Conservation (phyloP, 2,113 vertebrate genomes). For the Dolichallabes microphthalmus region DNA sequence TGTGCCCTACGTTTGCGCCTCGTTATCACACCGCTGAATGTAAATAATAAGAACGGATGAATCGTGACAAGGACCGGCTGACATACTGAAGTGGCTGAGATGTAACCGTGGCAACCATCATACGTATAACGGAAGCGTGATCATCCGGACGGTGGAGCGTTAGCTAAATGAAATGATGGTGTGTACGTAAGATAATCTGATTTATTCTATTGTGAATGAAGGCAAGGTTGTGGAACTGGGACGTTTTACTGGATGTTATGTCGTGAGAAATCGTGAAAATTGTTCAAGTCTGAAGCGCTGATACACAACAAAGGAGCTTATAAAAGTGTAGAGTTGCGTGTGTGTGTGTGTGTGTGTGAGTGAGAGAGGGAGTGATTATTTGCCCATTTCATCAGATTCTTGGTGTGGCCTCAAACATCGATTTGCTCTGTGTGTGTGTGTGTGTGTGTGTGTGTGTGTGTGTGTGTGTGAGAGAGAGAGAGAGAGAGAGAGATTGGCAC, state of each 20-base stretch:
- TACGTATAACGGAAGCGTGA: background rate
- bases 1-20: background rate
- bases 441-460: background rate
- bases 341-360: background rate
- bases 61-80: background rate
- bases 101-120: background rate
- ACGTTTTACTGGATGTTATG: background rate
- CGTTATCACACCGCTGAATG: background rate
- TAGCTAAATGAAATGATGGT: background rate
- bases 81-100: background rate
- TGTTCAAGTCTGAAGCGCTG: background rate
- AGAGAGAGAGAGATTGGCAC: slow-evolving; percentile 29
- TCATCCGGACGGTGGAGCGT: background rate
- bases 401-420: background rate
- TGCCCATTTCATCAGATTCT: background rate
- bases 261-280: background rate
- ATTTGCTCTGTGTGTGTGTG: background rate
- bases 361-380: background rate
- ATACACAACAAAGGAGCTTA: background rate
- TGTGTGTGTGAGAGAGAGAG: background rate
- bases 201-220: background rate
- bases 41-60: background rate
- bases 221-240: background rate
- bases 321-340: background rate
- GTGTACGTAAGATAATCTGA: background rate